phyloP scores from a whole-genome alignment of 1,140 invertebrate genomes.

The Metopolophium dirhodum region DNA sequence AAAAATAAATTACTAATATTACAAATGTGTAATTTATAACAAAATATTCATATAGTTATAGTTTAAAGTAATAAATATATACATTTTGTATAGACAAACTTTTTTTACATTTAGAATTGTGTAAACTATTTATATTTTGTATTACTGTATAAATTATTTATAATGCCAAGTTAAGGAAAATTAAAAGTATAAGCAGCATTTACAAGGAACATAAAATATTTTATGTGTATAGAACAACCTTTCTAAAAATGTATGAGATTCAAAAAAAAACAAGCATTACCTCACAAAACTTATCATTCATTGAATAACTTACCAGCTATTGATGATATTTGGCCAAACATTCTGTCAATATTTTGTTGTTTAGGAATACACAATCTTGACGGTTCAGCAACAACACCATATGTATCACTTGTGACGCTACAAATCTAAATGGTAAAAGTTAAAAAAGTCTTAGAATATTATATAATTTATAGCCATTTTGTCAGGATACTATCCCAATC shows the following conservation, averaged over 20 bases:
- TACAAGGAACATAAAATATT: neutral
- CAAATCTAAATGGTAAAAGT: neutral
- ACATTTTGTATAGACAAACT: neutral
- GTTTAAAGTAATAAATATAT: neutral
- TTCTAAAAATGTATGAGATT: too few species aligned
- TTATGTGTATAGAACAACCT: neutral
- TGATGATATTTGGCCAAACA: slow-evolving; percentile 30
- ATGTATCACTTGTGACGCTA: neutral
- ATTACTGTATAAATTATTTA: neutral
- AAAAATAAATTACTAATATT: slow-evolving; percentile 11
- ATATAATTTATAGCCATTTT: too few species aligned
- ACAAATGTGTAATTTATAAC: neutral
- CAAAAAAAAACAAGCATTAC: too few species aligned
- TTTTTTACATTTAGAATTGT: neutral
- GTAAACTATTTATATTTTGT: neutral
- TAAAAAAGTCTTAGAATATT: too few species aligned
- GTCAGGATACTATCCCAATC: too few species aligned
- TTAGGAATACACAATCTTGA: neutral
- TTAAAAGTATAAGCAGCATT: neutral
- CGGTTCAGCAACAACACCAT: slow-evolving; percentile 13
- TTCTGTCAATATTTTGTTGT: slow-evolving; percentile 28
- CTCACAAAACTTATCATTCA: neutral
- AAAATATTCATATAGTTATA: neutral
- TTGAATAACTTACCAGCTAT: slow-evolving; percentile 37
- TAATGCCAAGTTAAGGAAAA: neutral